These are phyloP conservation scores for Petrosia ficiformis DNA, from an alignment of 37 sponge, comb jelly and placozoan species.

Conservation along the genomic window DNA sequence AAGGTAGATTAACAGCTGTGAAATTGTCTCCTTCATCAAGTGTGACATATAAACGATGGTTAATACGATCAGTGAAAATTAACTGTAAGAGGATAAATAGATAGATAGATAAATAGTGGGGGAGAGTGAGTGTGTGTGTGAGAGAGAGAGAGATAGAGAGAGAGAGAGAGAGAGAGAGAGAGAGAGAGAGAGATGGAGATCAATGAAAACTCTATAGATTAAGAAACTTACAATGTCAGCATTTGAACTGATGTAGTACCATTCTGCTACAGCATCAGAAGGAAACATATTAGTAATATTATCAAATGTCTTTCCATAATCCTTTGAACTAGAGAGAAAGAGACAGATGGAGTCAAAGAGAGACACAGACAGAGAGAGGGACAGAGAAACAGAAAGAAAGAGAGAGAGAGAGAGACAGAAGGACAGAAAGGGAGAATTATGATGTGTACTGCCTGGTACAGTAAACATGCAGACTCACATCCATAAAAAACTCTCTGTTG, in stretches of 20 bases:
- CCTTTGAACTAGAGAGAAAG: slow-evolving; percentile 53
- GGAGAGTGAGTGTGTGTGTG: too few relatives aligned
- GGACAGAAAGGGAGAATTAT: not conserved
- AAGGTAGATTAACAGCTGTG: not conserved
- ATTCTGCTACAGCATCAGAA: slow-evolving; percentile 21
- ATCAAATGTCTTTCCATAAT: slow-evolving; percentile 64
- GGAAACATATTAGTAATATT: slow-evolving; percentile 49
- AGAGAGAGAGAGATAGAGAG: too few relatives aligned
- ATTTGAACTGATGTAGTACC: slow-evolving; percentile 48
- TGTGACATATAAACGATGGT: slow-evolving; percentile 47
- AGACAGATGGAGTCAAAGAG: too few relatives aligned
- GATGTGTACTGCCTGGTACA: too few relatives aligned
- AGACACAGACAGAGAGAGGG: too few relatives aligned
- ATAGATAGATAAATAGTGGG: too few relatives aligned
- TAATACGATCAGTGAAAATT: slow-evolving; percentile 47
- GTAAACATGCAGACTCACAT: slow-evolving; percentile 14
- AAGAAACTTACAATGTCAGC: slow-evolving; percentile 42
- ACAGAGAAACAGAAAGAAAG: too few relatives aligned
- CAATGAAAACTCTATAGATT: too few relatives aligned
- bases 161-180: too few relatives aligned
- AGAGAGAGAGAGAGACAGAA: too few relatives aligned
- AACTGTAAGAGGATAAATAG: slow-evolving; percentile 20
- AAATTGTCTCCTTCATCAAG: slow-evolving; percentile 68
- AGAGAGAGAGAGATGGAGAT: not conserved
- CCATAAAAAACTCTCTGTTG: slow-evolving; percentile 64